Base-by-base conservation (phyloP, 2,888 invertebrate genomes). In the Xestobium rufovillosum region DNA sequence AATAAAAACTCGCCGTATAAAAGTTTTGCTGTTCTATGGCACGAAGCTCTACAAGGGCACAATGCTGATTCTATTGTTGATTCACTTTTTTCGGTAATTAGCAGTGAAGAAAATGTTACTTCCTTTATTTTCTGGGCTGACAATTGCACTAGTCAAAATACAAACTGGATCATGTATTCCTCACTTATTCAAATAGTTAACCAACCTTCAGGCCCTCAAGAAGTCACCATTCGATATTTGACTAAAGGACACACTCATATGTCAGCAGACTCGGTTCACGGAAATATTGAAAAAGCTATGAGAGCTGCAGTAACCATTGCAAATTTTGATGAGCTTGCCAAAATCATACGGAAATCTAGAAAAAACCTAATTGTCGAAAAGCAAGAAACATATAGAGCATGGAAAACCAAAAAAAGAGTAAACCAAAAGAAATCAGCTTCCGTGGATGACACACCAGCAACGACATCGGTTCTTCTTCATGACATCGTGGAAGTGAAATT, bases 111-210 rank as follows among this genome's bases (percentile, higher is more conserved):
- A n/a, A 26, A 40, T 28, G 40, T 36, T 30, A 26, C 3, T 11
- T 14, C 34, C 26, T 44, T 37, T 31, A 31, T 37, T 17, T 37
- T 44, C 26, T 44, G 42, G 44, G 31, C 44, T 2, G 43, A 41
- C 28, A 43, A 43, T 33, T 43, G 42, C 28, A 36, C 32, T 3
- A 26, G 25, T 11, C 39, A 39, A 32, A 39, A 39, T 29, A 42
- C 25, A 15, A 39, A 44, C 19, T 34, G 27, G 15, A 16, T 40
- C 12, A 12, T 42, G 9, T 44, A 32, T 16, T 25, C 41, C 4
- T 19, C 32, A 4, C 25, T 42, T 9, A 31, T 44, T 8, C 2
- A 13, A 27, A n/a, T 17, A n/a, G 44, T 41, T 12, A 44, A 44
- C 34, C 31, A 26, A 16, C 12, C 10, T 14, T 11, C 2, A n/a